phyloP scores from a whole-genome alignment of 2,888 invertebrate species.

The Trimorus sp. region DNA sequence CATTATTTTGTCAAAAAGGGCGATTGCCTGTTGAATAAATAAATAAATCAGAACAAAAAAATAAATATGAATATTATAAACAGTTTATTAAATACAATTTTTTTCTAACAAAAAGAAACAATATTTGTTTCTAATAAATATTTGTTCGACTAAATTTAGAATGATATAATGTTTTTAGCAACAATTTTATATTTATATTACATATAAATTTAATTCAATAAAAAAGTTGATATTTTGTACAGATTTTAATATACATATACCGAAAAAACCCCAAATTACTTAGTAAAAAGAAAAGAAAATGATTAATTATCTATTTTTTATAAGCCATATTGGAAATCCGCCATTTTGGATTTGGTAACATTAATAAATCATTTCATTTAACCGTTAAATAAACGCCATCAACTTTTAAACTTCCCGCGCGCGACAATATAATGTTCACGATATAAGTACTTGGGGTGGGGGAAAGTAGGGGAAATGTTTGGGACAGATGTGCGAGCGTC shows the following conservation, averaged over 20 bases:
- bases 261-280: background rate
- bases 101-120: too few species aligned
- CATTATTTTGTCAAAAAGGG: too few species aligned
- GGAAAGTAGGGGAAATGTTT: background rate
- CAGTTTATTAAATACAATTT: too few species aligned
- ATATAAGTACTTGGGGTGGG: background rate
- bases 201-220: slow-evolving; percentile 1
- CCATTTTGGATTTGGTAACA: background rate
- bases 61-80: too few species aligned
- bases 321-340: background rate
- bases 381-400: background rate
- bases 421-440: slow-evolving; percentile 1
- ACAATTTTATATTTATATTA: background rate
- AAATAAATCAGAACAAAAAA: too few species aligned
- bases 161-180: too few species aligned
- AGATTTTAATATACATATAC: background rate
- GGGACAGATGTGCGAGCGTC: background rate
- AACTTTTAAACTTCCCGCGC: background rate
- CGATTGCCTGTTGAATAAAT: too few species aligned
- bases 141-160: too few species aligned
- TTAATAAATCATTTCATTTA: background rate
- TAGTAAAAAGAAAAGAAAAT: background rate
- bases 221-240: background rate
- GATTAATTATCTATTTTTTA: background rate
- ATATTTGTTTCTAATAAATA: too few species aligned